A percentile compares a stretch with the other conserved stretches of the same genome.
phyloP scores from a whole-genome alignment of 2,888 invertebrate genomes.

The Sericinus montela region DNA sequence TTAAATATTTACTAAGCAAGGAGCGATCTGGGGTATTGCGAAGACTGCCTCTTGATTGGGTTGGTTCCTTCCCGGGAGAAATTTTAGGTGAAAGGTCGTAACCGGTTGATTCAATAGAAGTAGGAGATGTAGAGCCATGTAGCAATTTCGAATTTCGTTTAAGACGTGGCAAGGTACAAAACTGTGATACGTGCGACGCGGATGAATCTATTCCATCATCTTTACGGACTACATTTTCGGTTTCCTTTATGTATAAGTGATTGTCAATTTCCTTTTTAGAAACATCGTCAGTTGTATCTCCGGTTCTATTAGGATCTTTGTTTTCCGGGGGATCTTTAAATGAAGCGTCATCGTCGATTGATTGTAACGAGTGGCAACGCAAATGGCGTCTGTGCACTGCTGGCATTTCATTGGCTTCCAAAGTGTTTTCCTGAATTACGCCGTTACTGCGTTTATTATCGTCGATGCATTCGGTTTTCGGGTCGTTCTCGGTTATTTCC shows the following conservation, averaged over 20 bases:
- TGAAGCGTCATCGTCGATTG: slow-evolving; percentile 5
- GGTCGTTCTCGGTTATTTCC: background rate
- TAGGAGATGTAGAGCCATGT: slow-evolving; percentile 28
- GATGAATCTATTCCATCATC: slow-evolving; percentile 4
- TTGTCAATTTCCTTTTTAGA: background rate
- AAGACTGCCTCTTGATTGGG: slow-evolving; percentile 33
- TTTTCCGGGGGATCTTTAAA: slow-evolving; percentile 10
- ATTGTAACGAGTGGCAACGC: slow-evolving; percentile 33
- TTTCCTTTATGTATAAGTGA: background rate
- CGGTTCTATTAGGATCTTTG: background rate
- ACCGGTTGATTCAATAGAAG: slow-evolving; percentile 20
- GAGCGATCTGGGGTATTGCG: slow-evolving; percentile 72
- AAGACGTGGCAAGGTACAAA: slow-evolving; percentile 55
- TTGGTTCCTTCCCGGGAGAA: slow-evolving; percentile 22
- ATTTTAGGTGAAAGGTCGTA: slow-evolving; percentile 23
- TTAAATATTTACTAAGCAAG: slow-evolving; percentile 77
- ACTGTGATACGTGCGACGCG: slow-evolving; percentile 36
- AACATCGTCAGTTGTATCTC: background rate
- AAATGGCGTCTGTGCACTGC: slow-evolving; percentile 16
- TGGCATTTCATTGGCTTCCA: background rate
- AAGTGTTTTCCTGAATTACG: background rate
- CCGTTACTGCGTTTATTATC: background rate
- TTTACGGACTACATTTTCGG: background rate
- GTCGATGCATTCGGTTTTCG: background rate
- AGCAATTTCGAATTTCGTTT: slow-evolving; percentile 38